A percentile compares a stretch with the other conserved stretches of the same genome.
These are phyloP conservation scores for Sphaeridia pumilis DNA, from an alignment of 2,888 invertebrate genomes.

Conservation along the genomic window DNA sequence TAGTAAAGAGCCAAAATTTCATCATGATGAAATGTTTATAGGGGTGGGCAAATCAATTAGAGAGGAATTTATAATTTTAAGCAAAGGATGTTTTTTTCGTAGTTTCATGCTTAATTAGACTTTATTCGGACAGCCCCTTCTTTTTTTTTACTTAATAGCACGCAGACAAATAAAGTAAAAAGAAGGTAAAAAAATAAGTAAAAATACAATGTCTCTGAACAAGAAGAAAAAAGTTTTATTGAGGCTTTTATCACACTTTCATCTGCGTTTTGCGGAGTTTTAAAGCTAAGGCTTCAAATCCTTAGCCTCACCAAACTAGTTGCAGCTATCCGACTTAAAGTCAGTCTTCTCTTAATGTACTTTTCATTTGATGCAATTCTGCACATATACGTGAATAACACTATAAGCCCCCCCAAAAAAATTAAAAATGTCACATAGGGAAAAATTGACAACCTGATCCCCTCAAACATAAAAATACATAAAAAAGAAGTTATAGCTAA, in stretches of 20 bases:
- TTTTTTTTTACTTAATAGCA: slow-evolving; percentile 40
- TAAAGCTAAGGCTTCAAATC: too few species aligned
- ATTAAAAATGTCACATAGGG: slow-evolving; percentile 52
- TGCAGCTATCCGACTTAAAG: too few species aligned
- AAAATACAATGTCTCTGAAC: too few species aligned
- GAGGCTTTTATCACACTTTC: too few species aligned
- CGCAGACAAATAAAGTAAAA: too few species aligned
- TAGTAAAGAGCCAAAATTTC: slow-evolving; percentile 59
- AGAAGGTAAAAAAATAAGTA: too few species aligned
- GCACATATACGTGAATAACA: slow-evolving; percentile 54
- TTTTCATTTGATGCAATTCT: slow-evolving; percentile 53
- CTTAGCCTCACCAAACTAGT: too few species aligned
- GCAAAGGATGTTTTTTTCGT: slow-evolving; percentile 35
- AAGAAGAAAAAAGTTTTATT: too few species aligned
- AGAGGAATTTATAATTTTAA: slow-evolving; percentile 50
- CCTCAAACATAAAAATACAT: slow-evolving; percentile 43
- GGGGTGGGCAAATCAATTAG: slow-evolving; percentile 51
- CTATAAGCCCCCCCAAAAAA: slow-evolving; percentile 52
- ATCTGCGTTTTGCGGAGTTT: too few species aligned
- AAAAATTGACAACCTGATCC: slow-evolving; percentile 48
- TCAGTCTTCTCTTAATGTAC: too few species aligned
- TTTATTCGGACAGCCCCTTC: slow-evolving; percentile 46
- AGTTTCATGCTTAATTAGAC: slow-evolving; percentile 35
- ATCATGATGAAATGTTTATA: slow-evolving; percentile 51
- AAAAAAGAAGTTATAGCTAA: slow-evolving; percentile 46